These are phyloP conservation scores for Gorsachius goisagi DNA, from an alignment of 2,113 vertebrate genomes.

Conservation along the genomic window DNA sequence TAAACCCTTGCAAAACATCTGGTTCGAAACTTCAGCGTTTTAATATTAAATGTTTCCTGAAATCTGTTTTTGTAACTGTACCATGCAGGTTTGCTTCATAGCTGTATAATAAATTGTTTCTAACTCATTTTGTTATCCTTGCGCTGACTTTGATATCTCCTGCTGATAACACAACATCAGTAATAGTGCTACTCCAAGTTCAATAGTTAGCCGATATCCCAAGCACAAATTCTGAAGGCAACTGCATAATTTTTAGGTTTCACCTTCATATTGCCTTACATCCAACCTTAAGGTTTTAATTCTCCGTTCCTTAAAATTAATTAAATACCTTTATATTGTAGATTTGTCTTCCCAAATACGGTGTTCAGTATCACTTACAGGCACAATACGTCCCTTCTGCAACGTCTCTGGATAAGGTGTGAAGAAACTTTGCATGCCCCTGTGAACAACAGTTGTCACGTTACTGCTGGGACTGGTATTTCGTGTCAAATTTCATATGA, in stretches of 20 bases:
- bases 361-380: neutral
- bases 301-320: neutral
- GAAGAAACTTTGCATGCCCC: neutral
- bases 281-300: neutral
- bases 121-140: constrained; percentile 39
- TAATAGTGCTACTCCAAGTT: neutral
- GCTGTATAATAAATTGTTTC: constrained; percentile 36
- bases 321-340: neutral
- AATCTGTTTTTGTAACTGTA: constrained; percentile 37
- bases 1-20: constrained; percentile 48
- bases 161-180: constrained; percentile 6
- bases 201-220: constrained; percentile 1
- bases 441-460: neutral
- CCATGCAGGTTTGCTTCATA: neutral
- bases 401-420: neutral
- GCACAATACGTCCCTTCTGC: neutral
- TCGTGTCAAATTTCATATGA: neutral
- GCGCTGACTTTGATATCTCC: constrained; percentile 31
- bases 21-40: constrained; percentile 41
- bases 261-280: neutral
- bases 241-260: neutral
- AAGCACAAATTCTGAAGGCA: neutral
- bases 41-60: constrained; percentile 64
- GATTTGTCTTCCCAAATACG: neutral
- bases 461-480: neutral